Evolutionary conservation across 1,140 invertebrate species (phyloP).

Genomic region (Lasioglossum albipes): DNA sequence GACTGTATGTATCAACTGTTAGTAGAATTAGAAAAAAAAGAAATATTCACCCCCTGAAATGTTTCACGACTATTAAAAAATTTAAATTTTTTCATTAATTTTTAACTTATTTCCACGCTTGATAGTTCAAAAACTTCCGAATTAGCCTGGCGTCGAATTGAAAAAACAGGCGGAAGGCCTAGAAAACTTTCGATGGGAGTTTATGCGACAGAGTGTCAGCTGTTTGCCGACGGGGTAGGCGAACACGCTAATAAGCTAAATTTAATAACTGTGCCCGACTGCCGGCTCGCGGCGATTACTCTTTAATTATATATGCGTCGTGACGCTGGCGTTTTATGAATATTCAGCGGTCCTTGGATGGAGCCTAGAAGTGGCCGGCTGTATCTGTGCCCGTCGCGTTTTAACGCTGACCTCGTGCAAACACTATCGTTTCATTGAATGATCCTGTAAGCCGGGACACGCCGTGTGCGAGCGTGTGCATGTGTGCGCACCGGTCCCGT

Average conservation of each 20-base stretch:
- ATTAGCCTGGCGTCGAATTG: no score
- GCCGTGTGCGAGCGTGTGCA: no score
- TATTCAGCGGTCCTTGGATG: slow-evolving; percentile 9
- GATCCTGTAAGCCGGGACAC: background rate
- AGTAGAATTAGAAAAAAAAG: no score
- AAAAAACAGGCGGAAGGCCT: no score
- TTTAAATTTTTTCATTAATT: no score
- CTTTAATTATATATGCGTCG: slow-evolving; percentile 9
- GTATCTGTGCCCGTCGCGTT: background rate
- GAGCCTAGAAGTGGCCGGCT: background rate
- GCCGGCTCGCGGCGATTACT: slow-evolving; percentile 1
- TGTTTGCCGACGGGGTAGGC: background rate
- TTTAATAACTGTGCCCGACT: slow-evolving; percentile 15
- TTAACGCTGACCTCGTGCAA: background rate
- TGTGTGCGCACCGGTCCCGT: background rate
- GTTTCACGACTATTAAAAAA: no score
- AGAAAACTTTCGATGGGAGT: background rate
- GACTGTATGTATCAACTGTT: no score
- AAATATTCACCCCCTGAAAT: no score
- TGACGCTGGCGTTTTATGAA: slow-evolving; percentile 21
- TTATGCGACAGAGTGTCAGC: no score
- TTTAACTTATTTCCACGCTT: no score
- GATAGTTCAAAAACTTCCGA: no score
- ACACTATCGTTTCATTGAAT: background rate
- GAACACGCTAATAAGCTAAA: slow-evolving; percentile 13